These are phyloP conservation scores for Gerosis bhagava DNA, from an alignment of 2,888 invertebrate species.

Conservation along the genomic window DNA sequence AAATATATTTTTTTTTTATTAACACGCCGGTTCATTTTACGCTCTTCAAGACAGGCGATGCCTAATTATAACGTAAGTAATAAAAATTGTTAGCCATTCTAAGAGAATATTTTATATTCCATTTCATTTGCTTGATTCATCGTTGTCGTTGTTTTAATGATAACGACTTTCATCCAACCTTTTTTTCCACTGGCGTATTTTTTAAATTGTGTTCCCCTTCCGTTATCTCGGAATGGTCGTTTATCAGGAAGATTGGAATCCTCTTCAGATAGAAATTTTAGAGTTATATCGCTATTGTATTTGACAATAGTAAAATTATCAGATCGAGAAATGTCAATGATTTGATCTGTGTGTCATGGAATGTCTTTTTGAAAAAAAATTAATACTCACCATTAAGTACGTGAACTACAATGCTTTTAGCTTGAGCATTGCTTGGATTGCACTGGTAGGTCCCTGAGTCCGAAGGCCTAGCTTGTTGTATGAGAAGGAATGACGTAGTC, in stretches of 20 bases:
- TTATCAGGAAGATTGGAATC: constrained; percentile 58
- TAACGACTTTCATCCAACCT: constrained; percentile 49
- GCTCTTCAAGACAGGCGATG: constrained; percentile 6
- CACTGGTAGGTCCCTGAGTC: constrained; percentile 96
- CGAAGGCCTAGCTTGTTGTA: constrained; percentile 92
- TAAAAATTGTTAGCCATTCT: constrained; percentile 55
- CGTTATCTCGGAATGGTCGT: constrained; percentile 52
- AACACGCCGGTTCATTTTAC: constrained; percentile 1
- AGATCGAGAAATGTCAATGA: too few relatives aligned
- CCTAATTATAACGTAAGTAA: constrained; percentile 33
- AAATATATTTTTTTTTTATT: constrained; percentile 8
- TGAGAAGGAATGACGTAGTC: constrained; percentile 94
- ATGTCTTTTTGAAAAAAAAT: too few relatives aligned
- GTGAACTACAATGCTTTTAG: constrained; percentile 95
- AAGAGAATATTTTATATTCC: constrained; percentile 35
- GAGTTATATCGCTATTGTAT: too few relatives aligned
- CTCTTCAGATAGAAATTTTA: constrained; percentile 50
- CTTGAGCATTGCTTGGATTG: constrained; percentile 96
- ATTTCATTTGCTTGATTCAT: constrained; percentile 64
- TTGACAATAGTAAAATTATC: too few relatives aligned
- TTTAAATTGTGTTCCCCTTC: constrained; percentile 52
- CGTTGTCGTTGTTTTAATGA: constrained; percentile 58
- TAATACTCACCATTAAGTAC: constrained; percentile 96
- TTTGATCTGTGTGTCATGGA: too few relatives aligned
- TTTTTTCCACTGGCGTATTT: constrained; percentile 48